Percentiles rank a stretch among this genome's conserved stretches.
Conservation (phyloP, 2,113 vertebrate genomes). For the Chaetops frenatus region DNA sequence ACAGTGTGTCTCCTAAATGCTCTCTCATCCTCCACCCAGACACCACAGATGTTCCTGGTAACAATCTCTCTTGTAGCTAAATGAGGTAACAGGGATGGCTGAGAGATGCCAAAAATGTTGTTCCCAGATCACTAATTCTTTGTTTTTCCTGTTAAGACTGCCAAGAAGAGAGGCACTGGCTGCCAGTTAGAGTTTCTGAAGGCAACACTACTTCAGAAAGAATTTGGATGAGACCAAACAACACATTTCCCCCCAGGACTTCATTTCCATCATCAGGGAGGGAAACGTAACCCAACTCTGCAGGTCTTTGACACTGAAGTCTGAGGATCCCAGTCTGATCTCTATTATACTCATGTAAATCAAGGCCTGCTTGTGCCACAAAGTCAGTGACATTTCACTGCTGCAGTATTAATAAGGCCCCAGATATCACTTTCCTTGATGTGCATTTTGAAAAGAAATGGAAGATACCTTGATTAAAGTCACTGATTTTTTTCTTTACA, state of each 20-base stretch:
- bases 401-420: neutral
- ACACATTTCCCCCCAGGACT: neutral
- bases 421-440: neutral
- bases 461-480: neutral
- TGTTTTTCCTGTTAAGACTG: neutral
- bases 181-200: slow-evolving; percentile 1
- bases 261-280: neutral
- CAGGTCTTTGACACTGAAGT: neutral
- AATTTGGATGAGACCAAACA: slow-evolving; percentile 9
- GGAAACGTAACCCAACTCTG: neutral
- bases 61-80: neutral
- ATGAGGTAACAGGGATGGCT: neutral
- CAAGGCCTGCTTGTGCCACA: neutral
- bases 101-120: neutral
- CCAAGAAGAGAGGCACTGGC: slow-evolving; percentile 5
- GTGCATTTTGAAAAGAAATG: neutral
- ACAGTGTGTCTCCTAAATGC: neutral
- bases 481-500: neutral
- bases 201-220: neutral
- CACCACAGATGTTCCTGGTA: neutral
- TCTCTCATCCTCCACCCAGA: neutral
- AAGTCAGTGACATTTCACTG: neutral
- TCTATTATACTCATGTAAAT: neutral
- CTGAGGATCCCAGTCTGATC: neutral
- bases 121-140: neutral